Conservation (phyloP, 2,113 vertebrate genomes). For the Takifugu bimaculatus region DNA sequence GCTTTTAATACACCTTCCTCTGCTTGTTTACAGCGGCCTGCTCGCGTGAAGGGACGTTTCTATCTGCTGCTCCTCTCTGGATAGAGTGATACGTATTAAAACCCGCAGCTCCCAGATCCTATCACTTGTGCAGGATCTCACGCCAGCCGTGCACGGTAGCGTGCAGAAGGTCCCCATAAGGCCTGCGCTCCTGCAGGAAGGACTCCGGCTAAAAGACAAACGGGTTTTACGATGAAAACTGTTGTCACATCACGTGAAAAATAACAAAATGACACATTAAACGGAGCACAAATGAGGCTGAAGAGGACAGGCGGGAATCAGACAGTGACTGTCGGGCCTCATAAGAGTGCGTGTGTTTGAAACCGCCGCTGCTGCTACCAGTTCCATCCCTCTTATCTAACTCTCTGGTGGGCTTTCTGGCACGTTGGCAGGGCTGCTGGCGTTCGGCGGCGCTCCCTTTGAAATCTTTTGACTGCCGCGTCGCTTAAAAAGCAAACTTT, state of each 20-base stretch:
- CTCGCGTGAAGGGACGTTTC: conserved; percentile 72
- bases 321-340: conserved; percentile 56
- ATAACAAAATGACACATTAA: conserved; percentile 52
- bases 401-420: conserved; percentile 62
- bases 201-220: conserved; percentile 3
- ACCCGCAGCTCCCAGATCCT: conserved; percentile 47
- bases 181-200: no score
- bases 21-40: conserved; percentile 80
- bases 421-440: conserved; percentile 51
- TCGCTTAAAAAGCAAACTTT: conserved; percentile 61
- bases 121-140: neutral
- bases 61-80: conserved; percentile 65
- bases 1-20: conserved; percentile 74
- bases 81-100: conserved; percentile 68
- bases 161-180: no score
- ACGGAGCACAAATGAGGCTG: conserved; percentile 54
- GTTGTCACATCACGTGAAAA: conserved; percentile 30
- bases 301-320: conserved; percentile 47
- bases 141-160: no score
- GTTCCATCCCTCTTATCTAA: conserved; percentile 53
- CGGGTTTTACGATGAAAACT: conserved; percentile 28
- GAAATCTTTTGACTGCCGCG: conserved; percentile 65
- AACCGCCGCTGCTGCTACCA: conserved; percentile 34
- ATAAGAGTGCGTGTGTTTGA: conserved; percentile 48
- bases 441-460: conserved; percentile 57